Base-by-base conservation (phyloP, 2,888 invertebrate species). In the Hoplodrina ambigua region DNA sequence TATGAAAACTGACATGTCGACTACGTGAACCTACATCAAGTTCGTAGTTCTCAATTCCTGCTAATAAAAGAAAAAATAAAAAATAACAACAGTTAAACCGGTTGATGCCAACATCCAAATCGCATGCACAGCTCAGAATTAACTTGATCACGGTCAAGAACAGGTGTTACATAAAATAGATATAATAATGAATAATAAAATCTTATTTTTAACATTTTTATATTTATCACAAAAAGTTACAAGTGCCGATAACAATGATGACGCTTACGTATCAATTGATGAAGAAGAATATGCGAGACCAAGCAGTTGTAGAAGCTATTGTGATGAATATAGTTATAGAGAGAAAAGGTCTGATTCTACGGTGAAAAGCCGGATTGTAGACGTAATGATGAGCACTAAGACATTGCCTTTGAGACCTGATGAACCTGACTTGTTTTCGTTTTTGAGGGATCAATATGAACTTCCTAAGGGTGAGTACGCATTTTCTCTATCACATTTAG, bases 381-480 rank as follows among this genome's bases (percentile, higher is more conserved):
- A 94, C 17, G 88, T 85, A 0, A 94, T 94, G 94, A 75, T 93
- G 80, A 86, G 80, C 2, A 92, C 92, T 0, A 88, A 90, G 1
- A 89, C 88, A 79, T 86, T 91, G 33, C 83, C 89, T 11, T 66
- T 91, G 41, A 86, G 87, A 50, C 87, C 85, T 0, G 87, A 86
- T 10, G 88, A 88, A 71, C 87, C 88, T 0, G 94, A 94, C 66
- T 74, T 92, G 59, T 86, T 94, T 55, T 84, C 89, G 0, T 78
- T 93, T 58, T 76, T 94, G 50, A 87, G 89, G 71, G 94, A 94
- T 70, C 84, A 90, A 74, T 94, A 94, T 74, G 90, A 92, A 62
- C 82, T 94, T 56, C 94, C 94, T 19, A 91, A 91, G 89, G 94
- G 94, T 93, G 82, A 87, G 91, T 82, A 67, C 50, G 11, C 44